Percentiles rank a stretch among this genome's conserved stretches.
phyloP scores from a whole-genome alignment of 2,113 vertebrate species.

The Anas platyrhynchos region DNA sequence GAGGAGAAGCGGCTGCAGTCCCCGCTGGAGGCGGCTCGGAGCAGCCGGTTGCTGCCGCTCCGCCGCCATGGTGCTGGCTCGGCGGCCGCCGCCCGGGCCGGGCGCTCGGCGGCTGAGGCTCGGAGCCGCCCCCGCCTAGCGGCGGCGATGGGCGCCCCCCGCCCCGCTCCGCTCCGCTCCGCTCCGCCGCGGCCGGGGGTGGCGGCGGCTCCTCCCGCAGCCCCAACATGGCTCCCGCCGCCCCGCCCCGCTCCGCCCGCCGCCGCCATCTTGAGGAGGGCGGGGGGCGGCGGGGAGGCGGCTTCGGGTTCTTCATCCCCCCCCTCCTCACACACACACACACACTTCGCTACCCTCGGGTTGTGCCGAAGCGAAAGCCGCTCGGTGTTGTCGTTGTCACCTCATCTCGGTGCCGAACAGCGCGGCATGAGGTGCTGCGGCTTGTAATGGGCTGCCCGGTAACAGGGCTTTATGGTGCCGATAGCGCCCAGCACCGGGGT shows the following conservation, averaged over 20 bases:
- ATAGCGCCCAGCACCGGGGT: no score
- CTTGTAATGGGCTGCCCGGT: constrained; percentile 20
- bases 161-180: constrained; percentile 47
- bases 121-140: constrained; percentile 10
- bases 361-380: no score
- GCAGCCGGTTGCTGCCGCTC: neutral
- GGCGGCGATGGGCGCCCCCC: constrained; percentile 44
- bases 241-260: constrained; percentile 29
- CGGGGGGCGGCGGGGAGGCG: constrained; percentile 37
- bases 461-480: neutral
- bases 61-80: constrained; percentile 53
- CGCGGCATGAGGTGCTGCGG: neutral
- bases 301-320: no score
- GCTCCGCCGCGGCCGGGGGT: constrained; percentile 65
- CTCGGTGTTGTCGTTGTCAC: no score
- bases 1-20: neutral
- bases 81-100: constrained; percentile 78
- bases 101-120: constrained; percentile 47
- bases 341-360: no score
- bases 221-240: constrained; percentile 29
- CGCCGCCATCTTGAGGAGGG: constrained; percentile 62
- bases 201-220: constrained; percentile 73
- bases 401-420: neutral
- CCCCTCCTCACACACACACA: no score
- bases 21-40: constrained; percentile 59